Evolutionary conservation across 2,113 vertebrate species (phyloP).

Genomic region (Oxygymnocypris stewartii): DNA sequence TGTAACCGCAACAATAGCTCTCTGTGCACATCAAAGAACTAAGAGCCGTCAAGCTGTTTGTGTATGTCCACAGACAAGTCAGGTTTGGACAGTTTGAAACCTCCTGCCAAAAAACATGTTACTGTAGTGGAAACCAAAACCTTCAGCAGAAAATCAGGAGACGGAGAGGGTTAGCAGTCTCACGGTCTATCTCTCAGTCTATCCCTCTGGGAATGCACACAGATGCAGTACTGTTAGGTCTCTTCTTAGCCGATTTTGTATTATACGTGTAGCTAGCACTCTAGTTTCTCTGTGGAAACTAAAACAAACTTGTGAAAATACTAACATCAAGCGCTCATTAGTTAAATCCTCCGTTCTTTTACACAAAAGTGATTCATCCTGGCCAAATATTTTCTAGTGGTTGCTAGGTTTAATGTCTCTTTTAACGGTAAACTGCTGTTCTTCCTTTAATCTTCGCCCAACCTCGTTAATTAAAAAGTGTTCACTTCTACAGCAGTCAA

Average conservation of each 20-base stretch:
- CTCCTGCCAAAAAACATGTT: constrained; percentile 5
- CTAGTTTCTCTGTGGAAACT: neutral
- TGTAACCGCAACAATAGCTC: neutral
- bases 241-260: neutral
- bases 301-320: neutral
- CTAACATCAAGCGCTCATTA: neutral
- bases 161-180: neutral
- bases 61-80: constrained; percentile 4
- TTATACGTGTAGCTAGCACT: neutral
- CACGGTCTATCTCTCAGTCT: neutral
- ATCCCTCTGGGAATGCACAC: neutral
- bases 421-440: constrained; percentile 7
- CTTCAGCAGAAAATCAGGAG: neutral
- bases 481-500: neutral
- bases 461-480: neutral
- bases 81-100: constrained; percentile 10
- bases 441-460: constrained; percentile 13
- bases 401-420: neutral
- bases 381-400: constrained; percentile 8
- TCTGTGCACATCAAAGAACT: constrained; percentile 15
- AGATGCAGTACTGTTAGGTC: neutral
- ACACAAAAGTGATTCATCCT: constrained; percentile 5
- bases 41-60: neutral
- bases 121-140: neutral
- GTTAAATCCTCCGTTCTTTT: neutral